A percentile compares a stretch with the other conserved stretches of the same genome.
Evolutionary conservation across 2,113 vertebrate genomes (phyloP).

Genomic region (Isichthys henryi): DNA sequence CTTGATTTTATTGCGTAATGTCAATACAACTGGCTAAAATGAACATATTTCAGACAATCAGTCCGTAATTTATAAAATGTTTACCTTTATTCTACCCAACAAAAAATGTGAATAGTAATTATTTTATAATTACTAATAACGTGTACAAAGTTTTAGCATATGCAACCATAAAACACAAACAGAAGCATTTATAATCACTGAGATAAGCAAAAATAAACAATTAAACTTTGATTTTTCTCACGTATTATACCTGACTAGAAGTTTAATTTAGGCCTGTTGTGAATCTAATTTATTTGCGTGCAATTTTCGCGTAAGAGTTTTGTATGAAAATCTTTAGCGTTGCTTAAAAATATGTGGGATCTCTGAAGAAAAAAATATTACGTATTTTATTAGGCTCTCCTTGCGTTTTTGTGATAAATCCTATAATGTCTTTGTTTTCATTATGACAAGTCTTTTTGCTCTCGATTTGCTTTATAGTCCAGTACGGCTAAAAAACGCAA

Average conservation of each 20-base stretch:
- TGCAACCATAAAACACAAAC: not conserved
- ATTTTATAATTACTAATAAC: not conserved
- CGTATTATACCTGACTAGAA: not conserved
- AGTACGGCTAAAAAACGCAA: constrained; percentile 7
- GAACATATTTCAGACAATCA: not conserved
- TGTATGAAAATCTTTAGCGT: not conserved
- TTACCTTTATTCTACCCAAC: not conserved
- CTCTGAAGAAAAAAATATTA: not conserved
- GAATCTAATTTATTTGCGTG: not conserved
- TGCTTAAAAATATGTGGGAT: not conserved
- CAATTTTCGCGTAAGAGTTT: not conserved
- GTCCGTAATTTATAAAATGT: not conserved
- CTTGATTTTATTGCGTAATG: not conserved
- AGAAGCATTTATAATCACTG: not conserved
- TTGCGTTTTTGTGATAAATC: not conserved
- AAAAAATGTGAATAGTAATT: not conserved
- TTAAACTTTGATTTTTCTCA: not conserved
- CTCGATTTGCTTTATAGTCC: constrained; percentile 13
- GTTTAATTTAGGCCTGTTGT: not conserved
- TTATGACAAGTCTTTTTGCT: not conserved
- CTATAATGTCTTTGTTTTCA: not conserved
- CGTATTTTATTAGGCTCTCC: too few species aligned
- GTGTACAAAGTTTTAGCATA: not conserved
- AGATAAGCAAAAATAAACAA: not conserved
- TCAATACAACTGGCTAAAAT: not conserved